Base-by-base conservation (phyloP, 37 sponge, comb jelly and placozoan species). In the Hexactinellida sp. region DNA sequence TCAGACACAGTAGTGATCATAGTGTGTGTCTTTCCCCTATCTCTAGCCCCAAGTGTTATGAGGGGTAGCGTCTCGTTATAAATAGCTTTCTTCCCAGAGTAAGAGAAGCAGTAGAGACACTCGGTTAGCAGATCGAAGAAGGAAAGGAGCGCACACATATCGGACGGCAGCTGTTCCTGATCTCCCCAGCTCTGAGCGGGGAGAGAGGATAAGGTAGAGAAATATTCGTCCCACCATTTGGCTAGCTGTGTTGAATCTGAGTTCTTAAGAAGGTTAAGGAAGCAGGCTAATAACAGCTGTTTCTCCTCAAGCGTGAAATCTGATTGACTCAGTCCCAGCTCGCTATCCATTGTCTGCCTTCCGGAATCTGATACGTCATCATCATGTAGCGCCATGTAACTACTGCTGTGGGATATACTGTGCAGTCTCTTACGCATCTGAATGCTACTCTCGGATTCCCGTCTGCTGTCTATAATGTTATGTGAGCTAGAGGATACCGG, bases 161-260 rank as follows among this genome's bases (percentile, higher is more conserved):
- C 76, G 5, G 30, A n/a, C 34, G 76, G 76, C 3, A 63, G 76
- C 76, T 63, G 76, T 10, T n/a, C 76, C 25, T 63, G 19, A n/a
- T 63, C 76, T 7, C 13, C 76, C 76, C 76, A 63, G 76, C 32
- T 63, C 76, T 63, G 76, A 7, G 76, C 28, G 25, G 76, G 76
- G 28, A 63, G 76, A n/a, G 76, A 63, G 34, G 25, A 32, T 3
- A 63, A 23, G 34, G 76, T 63, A n/a, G 76, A 63, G 76, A 63
- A 63, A 23, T 63, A 63, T 63, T 63, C 76, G 76, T 63, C 76
- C 76, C 76, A 63, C 76, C 76, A 63, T 23, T 63, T 63, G 5
- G 30, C 76, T n/a, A 63, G 76, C 76, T 63, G 76, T n/a, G 5
- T 23, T 7, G 76, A 63, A n/a, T 63, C 76, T 63, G 76, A 63